Percentiles rank a stretch among this genome's conserved stretches.
Evolutionary conservation across 1,140 invertebrate genomes (phyloP).

Genomic region (Aphelinus certus): DNA sequence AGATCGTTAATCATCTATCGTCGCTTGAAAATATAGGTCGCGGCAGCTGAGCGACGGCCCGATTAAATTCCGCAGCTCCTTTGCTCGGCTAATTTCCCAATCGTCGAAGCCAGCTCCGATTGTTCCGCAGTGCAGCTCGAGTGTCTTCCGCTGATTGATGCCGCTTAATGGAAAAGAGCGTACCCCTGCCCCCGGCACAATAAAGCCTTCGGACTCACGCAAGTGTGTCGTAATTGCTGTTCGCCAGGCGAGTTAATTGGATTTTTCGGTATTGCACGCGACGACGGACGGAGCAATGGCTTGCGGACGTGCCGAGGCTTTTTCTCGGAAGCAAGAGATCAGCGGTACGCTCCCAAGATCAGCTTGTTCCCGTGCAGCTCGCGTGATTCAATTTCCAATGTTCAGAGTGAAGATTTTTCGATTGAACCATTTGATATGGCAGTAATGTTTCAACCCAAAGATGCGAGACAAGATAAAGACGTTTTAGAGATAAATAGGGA

Average conservation of each 20-base stretch:
- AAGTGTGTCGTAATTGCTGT: conserved; percentile 20
- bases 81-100: conserved; percentile 7
- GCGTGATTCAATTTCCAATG: no score
- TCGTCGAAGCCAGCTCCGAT: background rate
- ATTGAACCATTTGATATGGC: no score
- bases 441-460: no score
- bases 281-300: no score
- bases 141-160: conserved; percentile 21
- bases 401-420: no score
- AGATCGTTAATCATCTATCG: background rate
- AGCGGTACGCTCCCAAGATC: no score
- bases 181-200: conserved; percentile 12
- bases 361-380: no score
- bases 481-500: no score
- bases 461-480: no score
- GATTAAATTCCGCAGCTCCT: background rate
- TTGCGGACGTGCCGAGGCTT: no score
- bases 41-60: background rate
- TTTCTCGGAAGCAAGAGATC: no score
- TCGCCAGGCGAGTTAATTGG: conserved; percentile 26
- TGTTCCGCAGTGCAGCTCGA: background rate
- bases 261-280: conserved; percentile 22
- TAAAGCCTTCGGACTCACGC: background rate
- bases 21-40: conserved; percentile 9
- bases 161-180: conserved; percentile 21